Base-by-base conservation (phyloP, 2,797 vertebrate species). In the Champsocephalus gunnari region DNA sequence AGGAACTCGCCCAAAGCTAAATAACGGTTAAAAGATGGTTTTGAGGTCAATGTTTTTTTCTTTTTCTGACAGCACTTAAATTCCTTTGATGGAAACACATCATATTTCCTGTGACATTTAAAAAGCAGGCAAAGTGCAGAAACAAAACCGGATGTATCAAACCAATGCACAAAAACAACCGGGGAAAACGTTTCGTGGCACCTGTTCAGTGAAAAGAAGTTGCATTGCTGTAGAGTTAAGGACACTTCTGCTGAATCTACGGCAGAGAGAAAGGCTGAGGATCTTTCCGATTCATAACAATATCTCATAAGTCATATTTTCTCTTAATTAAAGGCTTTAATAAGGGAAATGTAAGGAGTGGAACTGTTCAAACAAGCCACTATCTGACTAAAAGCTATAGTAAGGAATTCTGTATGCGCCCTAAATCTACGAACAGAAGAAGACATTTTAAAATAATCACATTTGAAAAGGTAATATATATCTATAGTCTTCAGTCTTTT, bases 81-180 rank as follows among this genome's bases (percentile, higher is more conserved):
- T 17, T 10, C 12, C 70, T 71, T 74, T 49, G 4, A 70, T 58
- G 47, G 43, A 78, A 77, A 67, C 62, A 38, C 34, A 48, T 65
- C n/a, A 14, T 57, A 69, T 71, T 86, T 88, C 80, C 68, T 72
- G 73, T 77, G 81, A 81, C 77, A 69, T 79, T 81, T 75, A 17
- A 77, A 62, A 57, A 51, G 8, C 53, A 66, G 41, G 28, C 51
- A 62, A 71, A 56, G 13, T 13, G 0, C n/a, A 59, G 50, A 71
- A 17, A 70, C 56, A 60, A 28, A 77, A 77, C 80, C 83, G 79
- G 77, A 87, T 78, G 81, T 19, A 41, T 67, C 55, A 11, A 58
- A 71, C 55, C 55, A 75, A 75, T 13, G 41, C 4, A 38, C 38
- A 68, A 16, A 16, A 43, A 55, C 19, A 65, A 55, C 38, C 2